These are phyloP conservation scores for Cetoscarus ocellatus DNA, from an alignment of 2,797 vertebrate genomes.

Conservation along the genomic window DNA sequence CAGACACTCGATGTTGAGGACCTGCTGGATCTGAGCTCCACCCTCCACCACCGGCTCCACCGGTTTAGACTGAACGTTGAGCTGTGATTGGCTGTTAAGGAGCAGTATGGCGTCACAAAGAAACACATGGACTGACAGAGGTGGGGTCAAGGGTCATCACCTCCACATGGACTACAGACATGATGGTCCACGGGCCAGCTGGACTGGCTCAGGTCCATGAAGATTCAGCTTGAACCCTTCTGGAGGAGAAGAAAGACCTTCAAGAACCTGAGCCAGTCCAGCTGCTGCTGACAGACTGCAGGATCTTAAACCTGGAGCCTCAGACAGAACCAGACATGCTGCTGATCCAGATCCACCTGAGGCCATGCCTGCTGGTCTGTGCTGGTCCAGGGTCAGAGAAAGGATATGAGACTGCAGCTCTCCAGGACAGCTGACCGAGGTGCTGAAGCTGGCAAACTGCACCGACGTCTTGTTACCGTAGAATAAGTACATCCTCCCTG, in stretches of 20 bases:
- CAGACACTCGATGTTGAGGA: conserved; percentile 94
- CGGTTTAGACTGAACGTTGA: conserved; percentile 91
- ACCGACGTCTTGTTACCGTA: conserved; percentile 95
- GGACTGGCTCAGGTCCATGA: no score
- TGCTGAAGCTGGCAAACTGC: conserved; percentile 92
- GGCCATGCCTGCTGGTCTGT: no score
- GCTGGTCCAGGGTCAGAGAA: conserved; percentile 4
- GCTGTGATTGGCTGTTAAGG: conserved; percentile 89
- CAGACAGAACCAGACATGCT: no score
- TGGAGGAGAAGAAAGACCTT: no score
- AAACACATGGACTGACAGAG: background rate
- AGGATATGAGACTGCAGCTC: conserved; percentile 95
- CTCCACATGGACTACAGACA: no score
- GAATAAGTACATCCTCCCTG: conserved; percentile 96
- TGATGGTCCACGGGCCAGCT: no score
- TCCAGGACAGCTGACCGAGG: conserved; percentile 89
- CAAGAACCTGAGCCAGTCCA: no score
- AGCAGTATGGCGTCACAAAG: background rate
- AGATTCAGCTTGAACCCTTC: no score
- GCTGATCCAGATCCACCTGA: no score
- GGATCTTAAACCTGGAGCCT: no score
- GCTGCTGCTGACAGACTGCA: no score
- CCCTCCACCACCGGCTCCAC: conserved; percentile 93
- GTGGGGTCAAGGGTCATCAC: no score
- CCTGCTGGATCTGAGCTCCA: conserved; percentile 94